These are phyloP conservation scores for Bombus superbus DNA, from an alignment of 1,140 invertebrate genomes.

Conservation along the genomic window DNA sequence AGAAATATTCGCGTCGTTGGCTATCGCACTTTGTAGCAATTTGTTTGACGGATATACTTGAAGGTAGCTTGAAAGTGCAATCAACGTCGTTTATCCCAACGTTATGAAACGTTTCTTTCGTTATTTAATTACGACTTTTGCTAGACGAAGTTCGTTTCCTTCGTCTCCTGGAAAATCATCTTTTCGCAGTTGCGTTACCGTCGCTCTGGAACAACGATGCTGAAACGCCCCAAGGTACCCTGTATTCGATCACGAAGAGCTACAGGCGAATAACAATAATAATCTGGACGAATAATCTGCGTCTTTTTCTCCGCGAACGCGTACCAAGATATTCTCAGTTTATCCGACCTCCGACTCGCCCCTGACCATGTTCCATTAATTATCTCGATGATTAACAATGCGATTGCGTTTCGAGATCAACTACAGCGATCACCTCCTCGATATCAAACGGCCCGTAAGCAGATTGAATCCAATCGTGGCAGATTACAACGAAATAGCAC, in stretches of 20 bases:
- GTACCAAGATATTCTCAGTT: conserved; percentile 9
- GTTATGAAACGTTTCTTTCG: too few relatives aligned
- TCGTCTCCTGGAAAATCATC: too few relatives aligned
- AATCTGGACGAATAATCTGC: not conserved
- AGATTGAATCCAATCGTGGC: conserved; percentile 11
- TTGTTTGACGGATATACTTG: too few relatives aligned
- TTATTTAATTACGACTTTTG: too few relatives aligned
- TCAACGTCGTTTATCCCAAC: too few relatives aligned
- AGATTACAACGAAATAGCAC: conserved; percentile 28
- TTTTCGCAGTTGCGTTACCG: too few relatives aligned
- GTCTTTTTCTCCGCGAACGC: not conserved
- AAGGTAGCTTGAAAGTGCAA: too few relatives aligned
- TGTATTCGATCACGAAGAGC: not conserved
- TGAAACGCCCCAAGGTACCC: not conserved
- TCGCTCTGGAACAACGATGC: not conserved
- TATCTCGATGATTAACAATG: conserved; percentile 47
- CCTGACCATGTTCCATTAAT: conserved; percentile 36
- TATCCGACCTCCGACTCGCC: conserved; percentile 1
- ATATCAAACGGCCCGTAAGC: conserved; percentile 33
- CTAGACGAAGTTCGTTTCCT: too few relatives aligned
- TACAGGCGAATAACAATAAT: too few relatives aligned
- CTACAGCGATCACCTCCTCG: conserved; percentile 35
- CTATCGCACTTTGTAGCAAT: too few relatives aligned
- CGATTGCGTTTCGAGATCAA: conserved; percentile 48
- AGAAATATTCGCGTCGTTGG: too few relatives aligned